Conservation (phyloP, 2,797 vertebrate species). For the Oreochromis mossambicus region DNA sequence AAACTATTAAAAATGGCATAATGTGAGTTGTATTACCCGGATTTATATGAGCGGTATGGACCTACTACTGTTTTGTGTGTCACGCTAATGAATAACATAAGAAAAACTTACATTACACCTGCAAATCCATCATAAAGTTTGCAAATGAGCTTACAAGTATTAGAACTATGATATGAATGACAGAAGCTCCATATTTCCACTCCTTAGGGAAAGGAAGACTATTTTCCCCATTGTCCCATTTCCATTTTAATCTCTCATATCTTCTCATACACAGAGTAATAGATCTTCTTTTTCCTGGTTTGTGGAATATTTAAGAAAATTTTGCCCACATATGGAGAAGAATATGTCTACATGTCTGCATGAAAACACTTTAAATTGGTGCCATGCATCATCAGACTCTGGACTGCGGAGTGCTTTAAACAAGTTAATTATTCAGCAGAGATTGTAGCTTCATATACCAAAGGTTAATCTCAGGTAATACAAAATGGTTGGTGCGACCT, state of each 20-base stretch:
- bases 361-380: neutral
- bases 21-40: neutral
- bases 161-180: conserved; percentile 1
- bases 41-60: neutral
- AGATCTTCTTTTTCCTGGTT: conserved; percentile 11
- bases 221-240: conserved; percentile 38
- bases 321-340: neutral
- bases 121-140: conserved; percentile 15
- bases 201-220: conserved; percentile 21
- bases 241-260: conserved; percentile 48
- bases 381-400: neutral
- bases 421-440: neutral
- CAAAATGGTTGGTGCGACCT: neutral
- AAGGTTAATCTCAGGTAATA: neutral
- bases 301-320: neutral
- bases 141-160: conserved; percentile 9
- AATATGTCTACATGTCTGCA: neutral
- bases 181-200: neutral
- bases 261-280: conserved; percentile 37
- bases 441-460: neutral
- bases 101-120: neutral
- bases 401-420: neutral
- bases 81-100: neutral
- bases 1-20: neutral
- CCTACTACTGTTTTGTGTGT: neutral